These are phyloP conservation scores for Drosophila nebulosa DNA, from an alignment of 1,140 invertebrate species.

Conservation along the genomic window DNA sequence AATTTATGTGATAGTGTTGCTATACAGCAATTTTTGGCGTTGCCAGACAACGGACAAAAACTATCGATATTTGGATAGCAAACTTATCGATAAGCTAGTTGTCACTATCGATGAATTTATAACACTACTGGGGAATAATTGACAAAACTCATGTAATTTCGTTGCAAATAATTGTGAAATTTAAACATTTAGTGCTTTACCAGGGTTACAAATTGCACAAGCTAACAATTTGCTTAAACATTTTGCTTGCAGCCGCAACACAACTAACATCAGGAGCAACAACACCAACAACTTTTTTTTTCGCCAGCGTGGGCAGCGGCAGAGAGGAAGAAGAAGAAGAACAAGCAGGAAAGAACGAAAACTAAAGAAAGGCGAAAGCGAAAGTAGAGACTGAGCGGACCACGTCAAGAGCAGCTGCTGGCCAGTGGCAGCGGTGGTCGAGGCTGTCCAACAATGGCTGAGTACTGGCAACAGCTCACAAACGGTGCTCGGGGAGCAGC, in stretches of 20 bases:
- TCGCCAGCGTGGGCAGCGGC: slow-evolving; percentile 1
- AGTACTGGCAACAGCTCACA: slow-evolving; percentile 62
- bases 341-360: background rate
- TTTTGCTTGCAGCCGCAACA: background rate
- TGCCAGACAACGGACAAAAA: background rate
- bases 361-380: background rate
- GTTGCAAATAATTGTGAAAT: slow-evolving; percentile 48
- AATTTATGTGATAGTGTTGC: slow-evolving; percentile 1
- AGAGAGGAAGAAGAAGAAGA: background rate
- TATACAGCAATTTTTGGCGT: background rate
- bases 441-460: slow-evolving; percentile 42
- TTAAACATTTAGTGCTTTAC: background rate
- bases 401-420: slow-evolving; percentile 11
- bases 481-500: slow-evolving; percentile 34
- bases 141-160: slow-evolving; percentile 42
- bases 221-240: background rate
- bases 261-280: background rate
- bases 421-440: slow-evolving; percentile 10
- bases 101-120: background rate
- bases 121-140: slow-evolving; percentile 13
- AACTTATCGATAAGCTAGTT: background rate
- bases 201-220: background rate
- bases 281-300: slow-evolving; percentile 19
- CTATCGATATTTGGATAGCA: background rate
- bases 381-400: slow-evolving; percentile 17